Conservation (phyloP, 1,140 invertebrate genomes). For the Augochlora pura region DNA sequence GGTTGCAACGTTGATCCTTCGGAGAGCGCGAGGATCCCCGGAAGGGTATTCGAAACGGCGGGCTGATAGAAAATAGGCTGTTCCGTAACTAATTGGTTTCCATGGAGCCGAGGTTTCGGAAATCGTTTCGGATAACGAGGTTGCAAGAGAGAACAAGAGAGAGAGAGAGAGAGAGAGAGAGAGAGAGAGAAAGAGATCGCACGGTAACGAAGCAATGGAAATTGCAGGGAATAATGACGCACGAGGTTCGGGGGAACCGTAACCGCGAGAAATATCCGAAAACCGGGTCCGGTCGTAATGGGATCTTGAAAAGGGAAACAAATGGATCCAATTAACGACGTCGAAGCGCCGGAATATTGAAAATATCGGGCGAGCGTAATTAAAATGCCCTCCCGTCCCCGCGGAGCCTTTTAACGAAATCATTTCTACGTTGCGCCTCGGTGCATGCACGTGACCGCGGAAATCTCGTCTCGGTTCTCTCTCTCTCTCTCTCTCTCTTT, state of each 20-base stretch:
- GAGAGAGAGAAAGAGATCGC: too few relatives aligned
- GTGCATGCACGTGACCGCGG: neutral
- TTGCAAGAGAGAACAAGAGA: neutral
- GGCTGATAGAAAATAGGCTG: constrained; percentile 1
- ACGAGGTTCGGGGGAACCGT: neutral
- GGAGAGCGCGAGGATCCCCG: neutral
- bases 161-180: too few relatives aligned
- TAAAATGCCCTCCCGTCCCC: constrained; percentile 16
- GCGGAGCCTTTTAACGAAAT: constrained; percentile 15
- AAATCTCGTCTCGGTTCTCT: neutral
- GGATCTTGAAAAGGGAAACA: constrained; percentile 44
- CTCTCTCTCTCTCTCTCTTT: too few relatives aligned
- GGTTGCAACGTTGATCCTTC: neutral
- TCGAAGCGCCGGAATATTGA: constrained; percentile 37
- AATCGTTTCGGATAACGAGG: constrained; percentile 34
- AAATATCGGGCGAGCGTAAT: constrained; percentile 38
- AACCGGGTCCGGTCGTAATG: constrained; percentile 22
- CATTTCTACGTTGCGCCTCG: constrained; percentile 3
- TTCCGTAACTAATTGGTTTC: constrained; percentile 6
- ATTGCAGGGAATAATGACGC: constrained; percentile 31
- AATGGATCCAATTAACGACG: constrained; percentile 46
- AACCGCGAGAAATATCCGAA: constrained; percentile 45
- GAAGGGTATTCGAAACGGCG: neutral
- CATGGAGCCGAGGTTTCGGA: constrained; percentile 3
- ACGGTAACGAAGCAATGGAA: constrained; percentile 27